phyloP scores from a whole-genome alignment of 2,113 vertebrate genomes.

The Eolophus roseicapilla region DNA sequence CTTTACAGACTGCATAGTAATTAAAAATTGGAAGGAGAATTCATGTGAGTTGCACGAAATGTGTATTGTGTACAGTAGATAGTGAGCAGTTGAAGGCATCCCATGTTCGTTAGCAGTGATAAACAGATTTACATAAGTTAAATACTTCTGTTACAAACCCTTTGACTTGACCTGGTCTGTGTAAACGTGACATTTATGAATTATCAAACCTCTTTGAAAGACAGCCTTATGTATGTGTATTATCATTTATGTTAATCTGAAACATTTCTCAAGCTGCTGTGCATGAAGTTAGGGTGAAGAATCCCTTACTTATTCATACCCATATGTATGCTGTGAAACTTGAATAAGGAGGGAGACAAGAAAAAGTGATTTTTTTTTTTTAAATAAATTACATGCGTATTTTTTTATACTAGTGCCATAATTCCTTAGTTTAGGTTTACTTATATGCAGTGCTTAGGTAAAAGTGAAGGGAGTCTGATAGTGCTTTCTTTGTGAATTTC shows the following conservation, averaged over 20 bases:
- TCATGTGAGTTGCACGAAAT: background rate
- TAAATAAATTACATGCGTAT: background rate
- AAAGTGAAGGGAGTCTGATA: background rate
- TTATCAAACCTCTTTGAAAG: slow-evolving; percentile 32
- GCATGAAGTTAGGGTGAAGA: slow-evolving; percentile 17
- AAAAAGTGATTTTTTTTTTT: background rate
- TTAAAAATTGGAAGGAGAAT: slow-evolving; percentile 56
- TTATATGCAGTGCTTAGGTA: background rate
- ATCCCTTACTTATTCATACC: slow-evolving; percentile 23
- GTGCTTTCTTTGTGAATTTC: background rate
- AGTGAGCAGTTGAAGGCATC: slow-evolving; percentile 17
- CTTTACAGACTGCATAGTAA: slow-evolving; percentile 35
- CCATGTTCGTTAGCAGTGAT: background rate
- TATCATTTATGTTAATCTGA: slow-evolving; percentile 14
- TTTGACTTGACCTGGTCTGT: slow-evolving; percentile 37
- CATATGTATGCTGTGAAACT: slow-evolving; percentile 26
- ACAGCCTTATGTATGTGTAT: background rate
- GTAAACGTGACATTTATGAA: slow-evolving; percentile 11
- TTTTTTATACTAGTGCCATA: background rate
- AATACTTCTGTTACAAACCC: slow-evolving; percentile 1
- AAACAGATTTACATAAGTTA: slow-evolving; percentile 47
- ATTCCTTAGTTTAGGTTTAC: background rate
- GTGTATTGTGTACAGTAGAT: background rate
- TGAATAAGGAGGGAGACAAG: background rate
- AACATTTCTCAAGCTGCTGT: slow-evolving; percentile 37